A percentile compares a stretch with the other conserved stretches of the same genome.
Evolutionary conservation across 2,888 invertebrate species (phyloP).

Genomic region (Phalangium opilio): DNA sequence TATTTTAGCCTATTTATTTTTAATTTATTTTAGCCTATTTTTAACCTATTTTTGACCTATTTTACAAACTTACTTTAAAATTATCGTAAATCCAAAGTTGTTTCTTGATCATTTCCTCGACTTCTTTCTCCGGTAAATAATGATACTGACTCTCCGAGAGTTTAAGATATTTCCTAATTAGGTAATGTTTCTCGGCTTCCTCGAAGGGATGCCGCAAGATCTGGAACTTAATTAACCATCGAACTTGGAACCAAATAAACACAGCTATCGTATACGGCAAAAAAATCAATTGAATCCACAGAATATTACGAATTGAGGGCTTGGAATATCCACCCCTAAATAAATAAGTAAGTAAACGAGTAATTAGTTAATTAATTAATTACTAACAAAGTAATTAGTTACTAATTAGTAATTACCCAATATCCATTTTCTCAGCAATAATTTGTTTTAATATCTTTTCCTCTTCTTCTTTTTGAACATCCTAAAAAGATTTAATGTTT

Average conservation of each 20-base stretch:
- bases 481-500: constrained; percentile 22
- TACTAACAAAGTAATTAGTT: no score
- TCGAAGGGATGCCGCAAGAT: constrained; percentile 59
- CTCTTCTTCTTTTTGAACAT: constrained; percentile 50
- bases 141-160: constrained; percentile 30
- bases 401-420: constrained; percentile 39
- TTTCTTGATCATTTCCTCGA: constrained; percentile 51
- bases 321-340: constrained; percentile 71
- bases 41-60: no score
- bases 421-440: constrained; percentile 83
- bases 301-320: constrained; percentile 55
- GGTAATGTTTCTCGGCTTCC: constrained; percentile 63
- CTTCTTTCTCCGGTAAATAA: constrained; percentile 55
- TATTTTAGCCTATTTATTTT: no score
- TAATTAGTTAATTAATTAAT: no score
- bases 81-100: constrained; percentile 72
- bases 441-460: constrained; percentile 63
- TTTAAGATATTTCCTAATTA: constrained; percentile 63
- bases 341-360: constrained; percentile 3
- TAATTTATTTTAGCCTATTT: no score
- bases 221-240: constrained; percentile 67
- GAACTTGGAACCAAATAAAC: constrained; percentile 49
- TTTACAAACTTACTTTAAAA: constrained; percentile 37
- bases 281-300: constrained; percentile 68
- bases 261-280: constrained; percentile 47